phyloP scores from a whole-genome alignment of 2,888 invertebrate species.

The Chironomus tentans region DNA sequence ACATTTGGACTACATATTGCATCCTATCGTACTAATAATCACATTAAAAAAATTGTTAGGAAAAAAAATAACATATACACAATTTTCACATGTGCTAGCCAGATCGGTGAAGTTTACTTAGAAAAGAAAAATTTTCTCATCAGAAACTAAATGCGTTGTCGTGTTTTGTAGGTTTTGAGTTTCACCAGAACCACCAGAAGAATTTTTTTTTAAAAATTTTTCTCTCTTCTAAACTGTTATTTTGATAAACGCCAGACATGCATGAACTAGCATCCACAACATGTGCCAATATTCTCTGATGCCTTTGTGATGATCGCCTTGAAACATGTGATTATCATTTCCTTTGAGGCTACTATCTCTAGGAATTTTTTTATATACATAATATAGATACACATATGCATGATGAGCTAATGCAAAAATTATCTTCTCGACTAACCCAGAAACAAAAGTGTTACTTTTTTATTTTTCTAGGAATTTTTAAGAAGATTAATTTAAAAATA shows the following conservation, averaged over 20 bases:
- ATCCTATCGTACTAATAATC: slow-evolving; percentile 13
- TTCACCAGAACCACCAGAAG: slow-evolving; percentile 3
- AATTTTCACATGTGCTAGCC: slow-evolving; percentile 19
- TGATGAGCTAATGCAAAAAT: too few relatives aligned
- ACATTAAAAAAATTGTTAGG: not conserved
- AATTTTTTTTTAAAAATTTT: not conserved
- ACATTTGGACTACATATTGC: slow-evolving; percentile 25
- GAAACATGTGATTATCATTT: slow-evolving; percentile 23
- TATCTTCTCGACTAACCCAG: too few relatives aligned
- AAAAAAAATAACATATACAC: not conserved
- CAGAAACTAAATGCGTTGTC: not conserved
- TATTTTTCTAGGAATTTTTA: too few relatives aligned
- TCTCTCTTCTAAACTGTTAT: too few relatives aligned
- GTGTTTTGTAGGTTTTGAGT: not conserved
- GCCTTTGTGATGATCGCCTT: too few relatives aligned
- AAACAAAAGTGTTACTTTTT: not conserved
- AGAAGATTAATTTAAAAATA: too few relatives aligned
- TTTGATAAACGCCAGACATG: slow-evolving; percentile 26
- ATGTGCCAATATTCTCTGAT: slow-evolving; percentile 17
- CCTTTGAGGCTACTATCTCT: not conserved
- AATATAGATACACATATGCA: too few relatives aligned
- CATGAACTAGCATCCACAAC: slow-evolving; percentile 10
- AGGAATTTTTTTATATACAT: too few relatives aligned
- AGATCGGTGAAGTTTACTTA: slow-evolving; percentile 15
- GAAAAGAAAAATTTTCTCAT: slow-evolving; percentile 17